Conservation (phyloP, 2,113 vertebrate genomes). For the Picathartes gymnocephalus region DNA sequence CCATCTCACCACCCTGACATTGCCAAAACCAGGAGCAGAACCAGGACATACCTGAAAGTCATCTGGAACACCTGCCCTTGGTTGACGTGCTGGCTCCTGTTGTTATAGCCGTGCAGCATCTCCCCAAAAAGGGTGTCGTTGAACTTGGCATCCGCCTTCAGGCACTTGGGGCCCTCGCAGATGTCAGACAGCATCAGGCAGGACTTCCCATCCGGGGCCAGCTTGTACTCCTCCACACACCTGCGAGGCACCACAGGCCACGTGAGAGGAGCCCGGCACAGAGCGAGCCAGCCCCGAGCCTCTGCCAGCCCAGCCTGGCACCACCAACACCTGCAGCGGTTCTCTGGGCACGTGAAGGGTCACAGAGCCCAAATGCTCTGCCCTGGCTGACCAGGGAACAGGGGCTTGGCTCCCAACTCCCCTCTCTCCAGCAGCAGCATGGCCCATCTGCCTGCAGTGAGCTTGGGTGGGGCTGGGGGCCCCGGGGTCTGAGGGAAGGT, state of each 20-base stretch:
- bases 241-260: conserved; percentile 58
- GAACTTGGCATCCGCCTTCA: conserved; percentile 84
- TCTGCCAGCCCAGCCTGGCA: not conserved
- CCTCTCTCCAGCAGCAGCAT: not conserved
- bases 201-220: conserved; percentile 91
- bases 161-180: conserved; percentile 90
- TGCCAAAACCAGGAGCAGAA: not conserved
- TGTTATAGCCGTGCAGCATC: conserved; percentile 96
- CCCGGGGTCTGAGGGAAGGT: not conserved
- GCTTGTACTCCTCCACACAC: conserved; percentile 95
- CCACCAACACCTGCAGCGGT: not conserved
- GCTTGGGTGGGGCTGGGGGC: not conserved
- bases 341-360: accelerated
- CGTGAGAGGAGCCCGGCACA: not conserved
- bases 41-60: conserved; percentile 86
- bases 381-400: accelerated
- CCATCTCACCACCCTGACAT: not conserved
- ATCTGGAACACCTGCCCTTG: conserved; percentile 97
- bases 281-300: accelerated
- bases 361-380: not conserved
- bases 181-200: conserved; percentile 90
- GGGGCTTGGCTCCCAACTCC: not conserved
- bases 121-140: conserved; percentile 95
- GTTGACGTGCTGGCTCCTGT: conserved; percentile 91
- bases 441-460: not conserved